Percentiles rank a stretch among this genome's conserved stretches.
Evolutionary conservation across 2,888 invertebrate species (phyloP).

Genomic region (Ormyrus rosae): DNA sequence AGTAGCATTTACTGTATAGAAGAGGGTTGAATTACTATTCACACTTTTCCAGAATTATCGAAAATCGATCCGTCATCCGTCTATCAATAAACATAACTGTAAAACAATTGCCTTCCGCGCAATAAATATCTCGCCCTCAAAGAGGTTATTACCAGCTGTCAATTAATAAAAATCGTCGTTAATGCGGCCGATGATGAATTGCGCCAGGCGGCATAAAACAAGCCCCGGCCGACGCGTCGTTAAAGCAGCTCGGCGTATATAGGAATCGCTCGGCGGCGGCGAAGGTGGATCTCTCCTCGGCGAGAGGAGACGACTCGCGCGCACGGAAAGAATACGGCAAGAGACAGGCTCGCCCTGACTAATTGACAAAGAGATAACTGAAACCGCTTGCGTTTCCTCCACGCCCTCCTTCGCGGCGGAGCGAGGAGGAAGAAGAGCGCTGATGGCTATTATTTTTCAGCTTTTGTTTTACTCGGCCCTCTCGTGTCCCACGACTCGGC

Average conservation of each 20-base stretch:
- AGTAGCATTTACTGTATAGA: too few species aligned
- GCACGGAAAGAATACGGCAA: slow-evolving; percentile 38
- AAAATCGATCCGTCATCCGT: not conserved
- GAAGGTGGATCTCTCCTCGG: slow-evolving; percentile 27
- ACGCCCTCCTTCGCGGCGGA: slow-evolving; percentile 31
- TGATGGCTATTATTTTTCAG: too few species aligned
- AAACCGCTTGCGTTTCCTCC: slow-evolving; percentile 31
- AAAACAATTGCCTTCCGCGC: not conserved
- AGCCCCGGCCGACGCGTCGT: slow-evolving; percentile 43
- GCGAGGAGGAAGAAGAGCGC: not conserved
- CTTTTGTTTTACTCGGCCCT: too few species aligned
- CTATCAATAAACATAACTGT: too few species aligned
- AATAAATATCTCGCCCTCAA: slow-evolving; percentile 11
- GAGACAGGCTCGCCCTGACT: slow-evolving; percentile 55
- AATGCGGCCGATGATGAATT: slow-evolving; percentile 37
- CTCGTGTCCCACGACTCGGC: too few species aligned
- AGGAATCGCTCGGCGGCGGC: slow-evolving; percentile 25
- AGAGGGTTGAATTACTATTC: too few species aligned
- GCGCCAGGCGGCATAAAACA: slow-evolving; percentile 30
- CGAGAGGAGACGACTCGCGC: not conserved
- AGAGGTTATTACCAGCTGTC: slow-evolving; percentile 37
- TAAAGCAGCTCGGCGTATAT: slow-evolving; percentile 41
- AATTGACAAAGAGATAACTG: slow-evolving; percentile 56
- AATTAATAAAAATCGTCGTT: slow-evolving; percentile 48
- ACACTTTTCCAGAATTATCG: too few species aligned